Base-by-base conservation (phyloP, 2,113 vertebrate genomes). In the Litocranius walleri region DNA sequence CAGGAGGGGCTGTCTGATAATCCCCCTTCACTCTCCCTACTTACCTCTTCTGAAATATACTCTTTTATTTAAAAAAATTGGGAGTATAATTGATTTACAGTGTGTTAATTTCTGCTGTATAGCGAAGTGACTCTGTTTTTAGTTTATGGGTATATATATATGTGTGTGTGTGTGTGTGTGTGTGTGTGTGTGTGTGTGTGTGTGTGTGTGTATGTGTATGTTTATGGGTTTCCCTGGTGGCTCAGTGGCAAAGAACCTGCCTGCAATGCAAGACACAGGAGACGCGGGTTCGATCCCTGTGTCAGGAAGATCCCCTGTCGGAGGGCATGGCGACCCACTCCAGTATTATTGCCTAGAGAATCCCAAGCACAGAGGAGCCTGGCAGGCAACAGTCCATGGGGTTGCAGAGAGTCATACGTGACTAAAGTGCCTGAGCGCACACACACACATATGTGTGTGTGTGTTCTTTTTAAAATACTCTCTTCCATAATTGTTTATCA, bases 211-310 rank as follows among this genome's bases (percentile, higher is more conserved):
- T 71, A n/a, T 36, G 0, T 67, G 33, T 21, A 9, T 36, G 2
- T 67, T 19, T 67, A n/a, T 67, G 64, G 30, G 30, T 64, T 71
- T 71, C n/a, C 67, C 10, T 40, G n/a, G 67, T 71, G 67, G 19
- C 67, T 71, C 67, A 71, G 67, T 12, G 67, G 67, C 21, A 23
- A 71, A 71, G n/a, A 71, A 40, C n/a, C n/a, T 12, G n/a, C 67
- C 10, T 71, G 10, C n/a, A 71, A 1, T 71, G 67, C 67, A 71
- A 71, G n/a, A 40, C 67, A 40, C 19, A 40, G 67, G 67, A 71
- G n/a, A 40, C 2, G 0, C 0, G 3, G n/a, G 10, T 71, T 40
- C 0, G 67, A 71, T 23, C 67, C 67, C n/a, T 12, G 67, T 3
- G 67, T 71, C n/a, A 3, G 67, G 19, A 71, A 71, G 67, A 23